phyloP scores from a whole-genome alignment of 2,888 invertebrate species.

The Clanis bilineata region DNA sequence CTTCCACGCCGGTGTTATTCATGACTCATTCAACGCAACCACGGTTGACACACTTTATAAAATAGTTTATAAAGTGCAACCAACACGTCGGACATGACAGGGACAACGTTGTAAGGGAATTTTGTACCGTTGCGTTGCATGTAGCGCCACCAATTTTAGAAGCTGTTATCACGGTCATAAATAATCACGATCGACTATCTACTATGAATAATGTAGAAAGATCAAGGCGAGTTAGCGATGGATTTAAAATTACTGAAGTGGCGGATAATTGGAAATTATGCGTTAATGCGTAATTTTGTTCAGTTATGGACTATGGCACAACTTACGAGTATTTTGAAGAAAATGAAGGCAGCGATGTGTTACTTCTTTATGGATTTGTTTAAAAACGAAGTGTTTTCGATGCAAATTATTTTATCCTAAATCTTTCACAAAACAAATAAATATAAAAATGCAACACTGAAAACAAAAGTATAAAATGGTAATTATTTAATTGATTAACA shows the following conservation, averaged over 20 bases:
- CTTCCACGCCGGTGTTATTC: slow-evolving; percentile 59
- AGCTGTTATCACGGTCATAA: slow-evolving; percentile 47
- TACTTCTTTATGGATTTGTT: no score
- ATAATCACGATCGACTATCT: slow-evolving; percentile 43
- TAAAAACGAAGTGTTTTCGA: no score
- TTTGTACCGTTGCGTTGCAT: slow-evolving; percentile 61
- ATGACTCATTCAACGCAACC: slow-evolving; percentile 39
- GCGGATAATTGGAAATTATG: slow-evolving; percentile 15
- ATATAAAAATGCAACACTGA: no score
- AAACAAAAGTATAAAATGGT: no score
- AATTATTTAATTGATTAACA: no score
- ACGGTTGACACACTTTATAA: slow-evolving; percentile 53
- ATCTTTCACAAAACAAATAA: no score
- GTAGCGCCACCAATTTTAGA: slow-evolving; percentile 47
- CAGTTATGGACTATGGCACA: no score
- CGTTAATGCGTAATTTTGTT: slow-evolving; percentile 11
- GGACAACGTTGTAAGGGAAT: slow-evolving; percentile 57
- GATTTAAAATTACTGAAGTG: neutral
- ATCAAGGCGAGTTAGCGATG: slow-evolving; percentile 4
- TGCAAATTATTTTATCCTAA: no score
- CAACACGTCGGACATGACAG: slow-evolving; percentile 62
- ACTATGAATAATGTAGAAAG: slow-evolving; percentile 35
- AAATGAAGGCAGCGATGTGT: no score
- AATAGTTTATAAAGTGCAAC: slow-evolving; percentile 54
- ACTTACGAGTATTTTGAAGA: no score